These are phyloP conservation scores for Pogoniulus pusillus DNA, from an alignment of 2,797 vertebrate species.

Conservation along the genomic window DNA sequence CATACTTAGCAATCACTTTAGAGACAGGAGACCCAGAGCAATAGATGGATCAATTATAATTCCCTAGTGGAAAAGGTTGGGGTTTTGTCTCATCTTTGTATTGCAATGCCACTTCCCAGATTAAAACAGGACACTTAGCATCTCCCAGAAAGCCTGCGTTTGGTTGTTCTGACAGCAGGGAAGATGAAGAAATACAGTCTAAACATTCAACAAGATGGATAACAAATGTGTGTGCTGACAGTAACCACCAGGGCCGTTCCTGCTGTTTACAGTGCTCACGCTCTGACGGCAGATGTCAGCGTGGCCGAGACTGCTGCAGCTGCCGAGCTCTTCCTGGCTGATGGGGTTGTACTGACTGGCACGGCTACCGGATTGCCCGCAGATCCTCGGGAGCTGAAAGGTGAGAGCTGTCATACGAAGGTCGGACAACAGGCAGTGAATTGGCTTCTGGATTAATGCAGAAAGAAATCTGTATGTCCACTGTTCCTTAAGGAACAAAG, in stretches of 20 bases:
- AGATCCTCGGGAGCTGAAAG: constrained; percentile 79
- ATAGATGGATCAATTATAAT: rapidly evolving
- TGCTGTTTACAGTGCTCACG: constrained; percentile 79
- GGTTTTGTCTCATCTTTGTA: rapidly evolving
- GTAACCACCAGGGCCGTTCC: background rate
- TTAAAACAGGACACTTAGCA: background rate
- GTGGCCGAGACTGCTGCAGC: constrained; percentile 81
- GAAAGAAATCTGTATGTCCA: background rate
- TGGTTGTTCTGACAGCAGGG: background rate
- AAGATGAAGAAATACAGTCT: background rate
- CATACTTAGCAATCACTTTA: background rate
- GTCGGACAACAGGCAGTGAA: background rate
- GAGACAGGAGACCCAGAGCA: background rate
- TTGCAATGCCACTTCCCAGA: rapidly evolving
- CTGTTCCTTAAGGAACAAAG: background rate
- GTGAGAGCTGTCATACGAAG: constrained; percentile 61
- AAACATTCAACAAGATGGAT: background rate
- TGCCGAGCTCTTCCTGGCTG: constrained; percentile 87
- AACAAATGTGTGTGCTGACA: background rate
- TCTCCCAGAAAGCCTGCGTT: background rate
- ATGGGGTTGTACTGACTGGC: constrained; percentile 86
- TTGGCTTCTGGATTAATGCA: background rate
- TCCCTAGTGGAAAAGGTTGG: background rate
- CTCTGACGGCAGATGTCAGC: constrained; percentile 84
- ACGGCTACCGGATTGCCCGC: constrained; percentile 79